Percentiles rank a stretch among this genome's conserved stretches.
phyloP scores from a whole-genome alignment of 2,113 vertebrate genomes.

The Periophthalmus modestus region DNA sequence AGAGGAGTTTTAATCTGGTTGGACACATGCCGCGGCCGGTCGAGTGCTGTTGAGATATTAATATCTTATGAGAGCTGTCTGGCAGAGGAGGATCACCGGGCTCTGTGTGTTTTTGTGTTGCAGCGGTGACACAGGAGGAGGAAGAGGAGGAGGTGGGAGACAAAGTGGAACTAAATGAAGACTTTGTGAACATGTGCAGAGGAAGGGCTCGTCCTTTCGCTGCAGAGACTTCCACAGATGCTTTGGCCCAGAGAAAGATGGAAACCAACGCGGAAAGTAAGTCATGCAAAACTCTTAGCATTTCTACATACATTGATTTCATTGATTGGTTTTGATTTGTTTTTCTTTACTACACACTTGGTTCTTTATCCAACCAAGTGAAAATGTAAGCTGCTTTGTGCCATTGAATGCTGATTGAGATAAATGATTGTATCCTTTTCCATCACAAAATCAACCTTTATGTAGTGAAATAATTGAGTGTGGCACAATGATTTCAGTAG shows the following conservation, averaged over 20 bases:
- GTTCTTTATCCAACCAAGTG: no score
- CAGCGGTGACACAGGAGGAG: slow-evolving; percentile 49
- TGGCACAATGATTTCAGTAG: no score
- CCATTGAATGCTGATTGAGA: no score
- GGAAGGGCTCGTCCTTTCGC: slow-evolving; percentile 57
- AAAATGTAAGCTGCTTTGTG: no score
- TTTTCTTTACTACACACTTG: neutral
- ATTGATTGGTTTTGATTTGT: neutral
- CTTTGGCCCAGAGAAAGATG: slow-evolving; percentile 70
- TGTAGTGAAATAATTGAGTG: no score
- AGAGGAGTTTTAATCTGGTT: slow-evolving; percentile 65
- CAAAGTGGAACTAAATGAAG: slow-evolving; percentile 57
- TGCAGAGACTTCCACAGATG: slow-evolving; percentile 66
- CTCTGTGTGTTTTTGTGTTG: slow-evolving; percentile 65
- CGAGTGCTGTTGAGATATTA: slow-evolving; percentile 69
- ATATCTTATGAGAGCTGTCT: slow-evolving; percentile 75
- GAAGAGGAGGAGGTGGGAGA: slow-evolving; percentile 20
- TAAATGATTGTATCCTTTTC: no score
- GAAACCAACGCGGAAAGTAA: slow-evolving; percentile 69
- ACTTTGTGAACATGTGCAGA: slow-evolving; percentile 62
- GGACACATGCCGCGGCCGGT: slow-evolving; percentile 71
- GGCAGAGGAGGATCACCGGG: slow-evolving; percentile 61
- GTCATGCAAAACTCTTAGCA: slow-evolving; percentile 15
- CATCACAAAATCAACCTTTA: no score
- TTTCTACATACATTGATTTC: neutral